phyloP scores from a whole-genome alignment of 2,888 invertebrate species.

The Amphiduros pacificus region DNA sequence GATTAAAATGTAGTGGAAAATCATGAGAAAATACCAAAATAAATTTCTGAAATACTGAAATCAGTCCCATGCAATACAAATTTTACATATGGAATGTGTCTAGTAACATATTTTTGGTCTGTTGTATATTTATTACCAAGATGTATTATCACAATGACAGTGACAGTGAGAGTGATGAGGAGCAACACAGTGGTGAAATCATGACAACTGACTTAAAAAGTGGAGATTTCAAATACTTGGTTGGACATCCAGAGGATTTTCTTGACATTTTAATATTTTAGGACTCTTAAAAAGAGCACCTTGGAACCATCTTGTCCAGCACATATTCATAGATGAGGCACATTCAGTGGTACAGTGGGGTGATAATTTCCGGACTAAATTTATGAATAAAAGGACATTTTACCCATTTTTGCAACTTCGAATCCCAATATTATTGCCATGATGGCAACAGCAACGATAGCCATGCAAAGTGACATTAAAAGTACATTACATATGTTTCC shows the following conservation, averaged over 20 bases:
- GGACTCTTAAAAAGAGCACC: neutral
- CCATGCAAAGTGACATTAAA: neutral
- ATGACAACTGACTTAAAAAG: neutral
- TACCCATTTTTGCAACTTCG: slow-evolving; percentile 16
- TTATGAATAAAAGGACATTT: slow-evolving; percentile 20
- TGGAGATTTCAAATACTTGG: neutral
- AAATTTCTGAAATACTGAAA: too few relatives aligned
- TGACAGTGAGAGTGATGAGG: too few relatives aligned
- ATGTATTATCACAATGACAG: too few relatives aligned
- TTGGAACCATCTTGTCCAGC: neutral
- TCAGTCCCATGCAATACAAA: too few relatives aligned
- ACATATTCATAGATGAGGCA: slow-evolving; percentile 16
- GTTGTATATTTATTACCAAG: too few relatives aligned
- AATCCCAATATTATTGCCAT: slow-evolving; percentile 19
- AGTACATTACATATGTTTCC: neutral
- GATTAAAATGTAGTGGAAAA: too few relatives aligned
- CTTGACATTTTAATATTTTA: neutral
- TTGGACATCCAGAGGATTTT: slow-evolving; percentile 11
- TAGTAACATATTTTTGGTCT: too few relatives aligned
- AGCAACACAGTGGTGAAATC: too few relatives aligned
- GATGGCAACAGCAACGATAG: slow-evolving; percentile 29
- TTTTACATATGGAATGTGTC: too few relatives aligned
- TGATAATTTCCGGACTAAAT: slow-evolving; percentile 17
- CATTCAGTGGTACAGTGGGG: slow-evolving; percentile 20
- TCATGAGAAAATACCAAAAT: too few relatives aligned